Evolutionary conservation across 2,888 invertebrate species (phyloP), one percentile per base, ranked within the genome.

Genomic region (Eurois occulta): DNA sequence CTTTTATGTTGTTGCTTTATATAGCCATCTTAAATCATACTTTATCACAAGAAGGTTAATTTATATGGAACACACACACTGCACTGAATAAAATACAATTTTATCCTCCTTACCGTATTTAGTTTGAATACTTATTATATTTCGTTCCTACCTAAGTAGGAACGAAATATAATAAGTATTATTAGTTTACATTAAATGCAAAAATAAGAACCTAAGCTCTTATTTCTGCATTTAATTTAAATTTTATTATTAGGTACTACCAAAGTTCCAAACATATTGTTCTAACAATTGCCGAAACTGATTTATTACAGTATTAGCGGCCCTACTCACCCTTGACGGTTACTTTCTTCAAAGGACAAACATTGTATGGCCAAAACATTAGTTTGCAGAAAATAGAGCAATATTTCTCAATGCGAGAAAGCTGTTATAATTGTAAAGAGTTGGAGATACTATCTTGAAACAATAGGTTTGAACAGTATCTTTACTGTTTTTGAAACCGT

Each of bases 301-400:
- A 88, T 87, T 88, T 88, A 81, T 74, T 72, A 28, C n/a, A 0
- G 67, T 67, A 28, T 76, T 65, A 64, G 28, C 28, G 32, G 21
- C 62, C 52, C 46, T 48, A 43, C 60, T 48, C 69, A 80, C 64
- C 32, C 52, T 74, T 69, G 71, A 78, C 75, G 68, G 74, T 80
- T 77, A 86, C 70, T 80, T 84, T 87, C 81, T 85, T 79, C 71
- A 70, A 67, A 78, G 77, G 72, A 83, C 81, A 84, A 86, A 77
- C n/a, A 65, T 41, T 78, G 76, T 70, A 21, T 55, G 18, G n/a
- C 70, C 58, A 68, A 76, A 79, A 73, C 71, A 79, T 79, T 86
- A 86, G 84, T 81, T 86, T 83, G 66, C 70, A 16, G 55, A 85
- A 88, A 88, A 86, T 74, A 84, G 85, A 81, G 72, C 78, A 86